These are phyloP conservation scores for Cylindroiulus punctatus DNA, from an alignment of 2,888 invertebrate genomes.

Conservation along the genomic window DNA sequence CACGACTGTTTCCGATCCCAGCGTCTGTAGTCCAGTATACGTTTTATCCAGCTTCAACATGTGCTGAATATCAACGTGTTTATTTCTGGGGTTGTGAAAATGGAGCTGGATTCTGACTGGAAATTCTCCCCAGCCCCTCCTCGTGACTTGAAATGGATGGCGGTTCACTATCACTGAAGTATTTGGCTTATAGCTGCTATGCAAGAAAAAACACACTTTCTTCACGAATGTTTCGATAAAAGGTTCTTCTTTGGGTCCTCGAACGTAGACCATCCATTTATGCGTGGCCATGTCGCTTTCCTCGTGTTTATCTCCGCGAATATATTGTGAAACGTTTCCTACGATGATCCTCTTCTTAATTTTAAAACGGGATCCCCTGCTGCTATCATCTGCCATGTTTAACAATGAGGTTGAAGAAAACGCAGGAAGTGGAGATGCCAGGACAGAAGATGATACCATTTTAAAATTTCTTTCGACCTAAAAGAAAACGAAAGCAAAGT, in stretches of 20 bases:
- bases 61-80: slow-evolving; percentile 82
- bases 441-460: background rate
- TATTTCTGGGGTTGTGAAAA: slow-evolving; percentile 78
- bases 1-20: slow-evolving; percentile 80
- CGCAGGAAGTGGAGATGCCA: background rate
- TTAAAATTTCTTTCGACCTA: background rate
- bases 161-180: slow-evolving; percentile 81
- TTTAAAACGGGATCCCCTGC: slow-evolving; percentile 52
- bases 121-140: slow-evolving; percentile 94
- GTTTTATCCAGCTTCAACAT: slow-evolving; percentile 76
- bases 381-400: background rate
- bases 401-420: background rate
- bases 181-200: slow-evolving; percentile 87
- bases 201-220: slow-evolving; percentile 81
- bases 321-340: slow-evolving; percentile 61
- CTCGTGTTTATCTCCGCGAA: slow-evolving; percentile 75
- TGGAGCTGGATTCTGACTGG: slow-evolving; percentile 82
- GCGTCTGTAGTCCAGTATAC: slow-evolving; percentile 83
- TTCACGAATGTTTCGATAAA: slow-evolving; percentile 74
- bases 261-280: slow-evolving; percentile 90
- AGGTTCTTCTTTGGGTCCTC: slow-evolving; percentile 74
- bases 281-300: slow-evolving; percentile 77
- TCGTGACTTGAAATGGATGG: slow-evolving; percentile 83
- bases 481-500: background rate
- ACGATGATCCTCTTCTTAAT: slow-evolving; percentile 52